A percentile compares a stretch with the other conserved stretches of the same genome.
Conservation (phyloP, 2,888 invertebrate genomes). For the Dascillus cervinus region DNA sequence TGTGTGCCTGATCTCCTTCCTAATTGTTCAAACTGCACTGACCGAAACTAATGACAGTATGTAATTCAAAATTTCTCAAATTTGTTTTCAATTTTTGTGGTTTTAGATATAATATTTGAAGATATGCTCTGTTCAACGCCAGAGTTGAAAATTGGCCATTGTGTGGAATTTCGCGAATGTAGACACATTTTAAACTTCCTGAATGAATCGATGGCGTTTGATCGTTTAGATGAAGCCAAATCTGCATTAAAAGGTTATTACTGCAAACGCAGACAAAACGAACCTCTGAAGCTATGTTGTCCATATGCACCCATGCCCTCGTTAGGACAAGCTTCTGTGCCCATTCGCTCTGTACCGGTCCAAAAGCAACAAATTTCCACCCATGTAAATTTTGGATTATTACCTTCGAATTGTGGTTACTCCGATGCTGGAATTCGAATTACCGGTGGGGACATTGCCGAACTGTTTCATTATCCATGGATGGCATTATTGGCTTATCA, state of each 20-base stretch:
- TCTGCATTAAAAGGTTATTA: not conserved
- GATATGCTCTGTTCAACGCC: too few relatives aligned
- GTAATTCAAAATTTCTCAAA: too few relatives aligned
- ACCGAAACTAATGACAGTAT: too few relatives aligned
- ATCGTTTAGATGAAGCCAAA: not conserved
- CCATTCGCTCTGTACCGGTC: conserved; percentile 16
- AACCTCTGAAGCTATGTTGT: conserved; percentile 52
- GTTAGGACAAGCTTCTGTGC: conserved; percentile 1
- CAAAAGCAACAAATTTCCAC: conserved; percentile 33
- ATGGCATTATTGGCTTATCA: conserved; percentile 62
- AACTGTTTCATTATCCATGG: conserved; percentile 64
- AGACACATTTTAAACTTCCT: too few relatives aligned
- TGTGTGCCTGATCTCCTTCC: too few relatives aligned
- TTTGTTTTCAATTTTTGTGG: too few relatives aligned
- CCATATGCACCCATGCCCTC: conserved; percentile 25
- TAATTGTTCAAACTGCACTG: too few relatives aligned
- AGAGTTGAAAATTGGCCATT: too few relatives aligned
- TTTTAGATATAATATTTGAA: conserved; percentile 3
- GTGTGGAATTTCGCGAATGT: too few relatives aligned
- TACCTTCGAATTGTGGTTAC: conserved; percentile 48
- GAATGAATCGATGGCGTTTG: too few relatives aligned
- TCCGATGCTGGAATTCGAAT: conserved; percentile 33
- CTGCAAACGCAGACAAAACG: not conserved
- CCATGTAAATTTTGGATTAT: conserved; percentile 33
- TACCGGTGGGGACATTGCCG: conserved; percentile 51